A percentile compares a stretch with the other conserved stretches of the same genome.
Evolutionary conservation across 1,140 invertebrate species (phyloP).

Genomic region (Reticulitermes speratus): DNA sequence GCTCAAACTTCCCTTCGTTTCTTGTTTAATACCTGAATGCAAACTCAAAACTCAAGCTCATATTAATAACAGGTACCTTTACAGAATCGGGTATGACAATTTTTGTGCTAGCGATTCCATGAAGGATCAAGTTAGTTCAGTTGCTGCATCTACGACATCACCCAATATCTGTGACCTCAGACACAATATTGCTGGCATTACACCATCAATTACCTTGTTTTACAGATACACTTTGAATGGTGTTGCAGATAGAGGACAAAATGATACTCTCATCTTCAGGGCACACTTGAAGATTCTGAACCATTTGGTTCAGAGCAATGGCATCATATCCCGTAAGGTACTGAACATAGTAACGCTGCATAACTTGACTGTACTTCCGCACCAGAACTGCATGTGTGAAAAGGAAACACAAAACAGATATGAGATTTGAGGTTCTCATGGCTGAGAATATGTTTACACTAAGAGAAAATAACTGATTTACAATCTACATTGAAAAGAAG

Average conservation of each 20-base stretch:
- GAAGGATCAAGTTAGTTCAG: too few species aligned
- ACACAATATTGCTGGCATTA: too few species aligned
- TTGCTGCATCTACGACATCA: too few species aligned
- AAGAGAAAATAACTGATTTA: not conserved
- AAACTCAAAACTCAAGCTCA: too few species aligned
- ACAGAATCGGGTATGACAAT: too few species aligned
- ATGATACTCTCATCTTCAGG: constrained; percentile 92
- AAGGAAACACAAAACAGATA: constrained; percentile 7
- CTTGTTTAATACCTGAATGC: too few species aligned
- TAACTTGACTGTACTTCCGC: constrained; percentile 93
- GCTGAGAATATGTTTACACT: not conserved
- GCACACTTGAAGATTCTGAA: constrained; percentile 81
- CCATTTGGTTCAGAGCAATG: constrained; percentile 85
- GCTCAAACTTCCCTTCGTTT: too few species aligned
- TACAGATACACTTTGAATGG: constrained; percentile 81
- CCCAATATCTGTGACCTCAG: too few species aligned
- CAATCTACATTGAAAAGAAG: too few species aligned
- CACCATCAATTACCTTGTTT: constrained; percentile 68
- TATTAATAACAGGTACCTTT: too few species aligned
- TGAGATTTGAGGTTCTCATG: not conserved
- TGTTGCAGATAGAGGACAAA: constrained; percentile 88
- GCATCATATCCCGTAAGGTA: constrained; percentile 96
- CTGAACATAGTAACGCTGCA: constrained; percentile 97
- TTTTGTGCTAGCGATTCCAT: too few species aligned
- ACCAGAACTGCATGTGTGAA: constrained; percentile 65